Percentiles rank a stretch among this genome's conserved stretches.
phyloP scores from a whole-genome alignment of 1,140 invertebrate genomes.

The Conopomorpha cramerella region DNA sequence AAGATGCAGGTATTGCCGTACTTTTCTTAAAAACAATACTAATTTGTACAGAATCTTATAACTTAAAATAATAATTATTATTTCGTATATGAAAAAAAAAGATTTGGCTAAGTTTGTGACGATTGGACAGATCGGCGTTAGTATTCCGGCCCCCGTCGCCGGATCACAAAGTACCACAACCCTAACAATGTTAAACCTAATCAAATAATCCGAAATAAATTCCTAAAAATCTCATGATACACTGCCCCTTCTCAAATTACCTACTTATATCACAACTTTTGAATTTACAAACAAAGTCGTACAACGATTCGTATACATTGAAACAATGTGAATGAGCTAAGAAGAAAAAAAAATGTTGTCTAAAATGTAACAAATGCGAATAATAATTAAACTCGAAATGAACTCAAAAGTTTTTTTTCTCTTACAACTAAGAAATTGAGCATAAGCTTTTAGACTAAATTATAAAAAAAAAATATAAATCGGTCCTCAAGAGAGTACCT shows the following conservation, averaged over 20 bases:
- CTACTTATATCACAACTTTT: too few species aligned
- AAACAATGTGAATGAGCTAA: too few species aligned
- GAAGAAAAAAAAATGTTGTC: slow-evolving; percentile 23
- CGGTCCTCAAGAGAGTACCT: slow-evolving; percentile 33
- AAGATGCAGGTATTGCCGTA: slow-evolving; percentile 49
- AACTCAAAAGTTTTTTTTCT: too few species aligned
- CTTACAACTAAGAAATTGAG: too few species aligned
- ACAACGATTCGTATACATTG: too few species aligned
- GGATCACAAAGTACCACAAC: slow-evolving; percentile 46
- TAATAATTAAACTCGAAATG: too few species aligned
- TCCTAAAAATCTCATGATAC: too few species aligned
- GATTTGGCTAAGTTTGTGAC: slow-evolving; percentile 47
- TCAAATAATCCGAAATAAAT: not conserved
- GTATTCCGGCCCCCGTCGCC: not conserved
- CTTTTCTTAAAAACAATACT: slow-evolving; percentile 19
- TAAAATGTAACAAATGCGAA: too few species aligned
- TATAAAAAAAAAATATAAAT: slow-evolving; percentile 25
- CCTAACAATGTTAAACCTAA: slow-evolving; percentile 31
- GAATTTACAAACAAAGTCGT: too few species aligned
- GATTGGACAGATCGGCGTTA: slow-evolving; percentile 18
- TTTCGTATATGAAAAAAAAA: too few species aligned
- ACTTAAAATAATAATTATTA: slow-evolving; percentile 21
- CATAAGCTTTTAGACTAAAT: slow-evolving; percentile 51
- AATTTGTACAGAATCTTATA: slow-evolving; percentile 47
- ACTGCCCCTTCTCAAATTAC: too few species aligned